Conservation (phyloP, 1,140 invertebrate species). For the Procambarus virginalis region DNA sequence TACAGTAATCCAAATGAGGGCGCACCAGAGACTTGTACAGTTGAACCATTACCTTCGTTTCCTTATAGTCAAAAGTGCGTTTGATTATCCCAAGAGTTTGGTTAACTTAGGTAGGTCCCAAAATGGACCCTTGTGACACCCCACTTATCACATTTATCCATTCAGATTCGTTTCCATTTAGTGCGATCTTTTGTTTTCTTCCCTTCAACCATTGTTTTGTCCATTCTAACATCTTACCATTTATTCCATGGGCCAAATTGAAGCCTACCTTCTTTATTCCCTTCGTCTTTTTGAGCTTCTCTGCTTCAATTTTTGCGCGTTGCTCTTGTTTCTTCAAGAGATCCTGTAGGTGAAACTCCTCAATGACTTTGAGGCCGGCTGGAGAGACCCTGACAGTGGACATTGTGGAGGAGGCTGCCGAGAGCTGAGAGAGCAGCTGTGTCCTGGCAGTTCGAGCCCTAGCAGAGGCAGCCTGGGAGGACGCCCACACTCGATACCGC, state of each 20-base stretch:
- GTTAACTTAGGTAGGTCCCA: too few relatives aligned
- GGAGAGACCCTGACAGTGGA: constrained; percentile 13
- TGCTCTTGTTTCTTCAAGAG: constrained; percentile 50
- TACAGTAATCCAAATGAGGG: too few relatives aligned
- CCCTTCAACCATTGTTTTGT: too few relatives aligned
- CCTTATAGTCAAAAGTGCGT: too few relatives aligned
- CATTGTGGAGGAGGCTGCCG: background rate
- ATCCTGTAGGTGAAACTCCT: constrained; percentile 48
- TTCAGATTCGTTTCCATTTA: too few relatives aligned
- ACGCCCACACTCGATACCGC: constrained; percentile 17
- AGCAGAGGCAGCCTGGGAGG: background rate
- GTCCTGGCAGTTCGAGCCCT: constrained; percentile 5
- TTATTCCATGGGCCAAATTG: background rate
- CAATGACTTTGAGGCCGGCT: constrained; percentile 45
- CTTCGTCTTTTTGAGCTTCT: background rate
- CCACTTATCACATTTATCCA: too few relatives aligned
- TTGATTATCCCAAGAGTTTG: too few relatives aligned
- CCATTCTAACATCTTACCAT: too few relatives aligned
- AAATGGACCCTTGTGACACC: too few relatives aligned
- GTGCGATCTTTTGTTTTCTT: too few relatives aligned
- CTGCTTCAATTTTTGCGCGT: constrained; percentile 32
- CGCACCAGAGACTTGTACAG: too few relatives aligned
- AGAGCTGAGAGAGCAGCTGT: background rate
- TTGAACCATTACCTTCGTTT: too few relatives aligned
- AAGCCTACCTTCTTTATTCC: constrained; percentile 12